Percentiles rank a stretch among this genome's conserved stretches.
Evolutionary conservation across 2,113 vertebrate species (phyloP).

Genomic region (Lepisosteus osseus): DNA sequence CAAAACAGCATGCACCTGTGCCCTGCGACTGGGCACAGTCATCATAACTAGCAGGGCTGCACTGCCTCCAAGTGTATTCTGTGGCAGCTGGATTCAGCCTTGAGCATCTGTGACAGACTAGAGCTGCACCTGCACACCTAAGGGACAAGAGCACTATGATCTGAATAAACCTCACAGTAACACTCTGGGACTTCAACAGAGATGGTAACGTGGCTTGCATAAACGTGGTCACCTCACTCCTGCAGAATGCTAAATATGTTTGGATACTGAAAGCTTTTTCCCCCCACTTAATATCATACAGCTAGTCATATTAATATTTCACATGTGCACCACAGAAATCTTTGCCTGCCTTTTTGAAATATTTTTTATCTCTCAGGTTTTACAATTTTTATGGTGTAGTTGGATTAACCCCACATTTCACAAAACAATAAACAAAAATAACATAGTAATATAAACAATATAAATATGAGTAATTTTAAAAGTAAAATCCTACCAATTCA

Average conservation of each 20-base stretch:
- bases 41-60: constrained; percentile 12
- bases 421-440: no score
- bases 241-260: neutral
- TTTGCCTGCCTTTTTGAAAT: no score
- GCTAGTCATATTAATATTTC: no score
- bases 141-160: constrained; percentile 30
- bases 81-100: constrained; percentile 55
- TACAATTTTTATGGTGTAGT: no score
- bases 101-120: constrained; percentile 60
- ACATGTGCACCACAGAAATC: no score
- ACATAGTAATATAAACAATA: no score
- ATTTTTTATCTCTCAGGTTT: no score
- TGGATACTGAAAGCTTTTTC: no score
- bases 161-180: neutral
- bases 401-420: no score
- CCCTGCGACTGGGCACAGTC: neutral
- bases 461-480: no score
- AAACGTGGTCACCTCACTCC: neutral
- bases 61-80: constrained; percentile 39
- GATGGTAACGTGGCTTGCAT: constrained; percentile 1
- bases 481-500: no score
- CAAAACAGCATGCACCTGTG: constrained; percentile 34
- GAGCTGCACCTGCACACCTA: constrained; percentile 61
- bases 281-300: no score
- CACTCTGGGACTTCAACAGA: neutral